A percentile compares a stretch with the other conserved stretches of the same genome.
These are phyloP conservation scores for Centruroides sculpturatus DNA, from an alignment of 1,140 invertebrate species.

Conservation along the genomic window DNA sequence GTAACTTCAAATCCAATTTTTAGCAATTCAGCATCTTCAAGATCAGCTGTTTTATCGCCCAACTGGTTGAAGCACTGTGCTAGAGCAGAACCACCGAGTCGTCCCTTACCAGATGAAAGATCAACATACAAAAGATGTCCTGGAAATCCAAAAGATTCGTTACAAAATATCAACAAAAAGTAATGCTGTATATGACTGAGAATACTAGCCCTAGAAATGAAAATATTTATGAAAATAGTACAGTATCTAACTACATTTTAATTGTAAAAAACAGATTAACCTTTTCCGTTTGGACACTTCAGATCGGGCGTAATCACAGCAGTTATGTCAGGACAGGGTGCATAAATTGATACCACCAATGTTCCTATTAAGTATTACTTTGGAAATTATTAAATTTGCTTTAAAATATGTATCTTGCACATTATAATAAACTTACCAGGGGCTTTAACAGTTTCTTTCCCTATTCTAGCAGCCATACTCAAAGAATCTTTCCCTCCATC, in stretches of 20 bases:
- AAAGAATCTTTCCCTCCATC: conserved; percentile 97
- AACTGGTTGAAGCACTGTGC: conserved; percentile 81
- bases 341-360: conserved; percentile 87
- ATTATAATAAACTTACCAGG: conserved; percentile 37
- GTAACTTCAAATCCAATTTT: conserved; percentile 61
- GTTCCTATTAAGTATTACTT: conserved; percentile 40
- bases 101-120: conserved; percentile 42
- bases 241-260: neutral
- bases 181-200: too few species aligned
- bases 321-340: conserved; percentile 74
- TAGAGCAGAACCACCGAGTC: conserved; percentile 79
- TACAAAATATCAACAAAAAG: too few species aligned
- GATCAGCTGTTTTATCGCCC: conserved; percentile 62
- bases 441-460: conserved; percentile 56
- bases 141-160: neutral
- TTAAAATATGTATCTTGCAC: neutral
- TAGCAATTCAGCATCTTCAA: conserved; percentile 51
- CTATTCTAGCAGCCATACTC: conserved; percentile 86
- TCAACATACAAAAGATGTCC: conserved; percentile 52
- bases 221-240: neutral
- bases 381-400: neutral
- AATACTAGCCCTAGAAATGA: too few species aligned
- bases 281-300: conserved; percentile 44
- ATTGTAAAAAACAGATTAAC: conserved; percentile 12
- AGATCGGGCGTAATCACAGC: conserved; percentile 72